These are phyloP conservation scores for Apaloderma vittatum DNA, from an alignment of 2,113 vertebrate genomes.

Conservation along the genomic window DNA sequence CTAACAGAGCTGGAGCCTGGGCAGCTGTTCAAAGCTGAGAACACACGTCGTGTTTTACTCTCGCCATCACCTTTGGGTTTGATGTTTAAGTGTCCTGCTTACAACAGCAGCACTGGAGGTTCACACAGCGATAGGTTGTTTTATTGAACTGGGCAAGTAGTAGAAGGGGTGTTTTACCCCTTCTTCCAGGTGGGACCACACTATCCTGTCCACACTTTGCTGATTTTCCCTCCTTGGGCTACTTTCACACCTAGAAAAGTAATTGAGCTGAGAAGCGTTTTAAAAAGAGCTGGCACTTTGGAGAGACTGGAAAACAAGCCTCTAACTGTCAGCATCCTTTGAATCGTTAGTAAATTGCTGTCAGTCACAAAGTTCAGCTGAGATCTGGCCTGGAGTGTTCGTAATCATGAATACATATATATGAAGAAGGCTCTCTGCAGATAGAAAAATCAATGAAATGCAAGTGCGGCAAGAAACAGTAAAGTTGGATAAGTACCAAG, in stretches of 20 bases:
- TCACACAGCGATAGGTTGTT: neutral
- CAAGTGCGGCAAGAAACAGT: neutral
- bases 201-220: neutral
- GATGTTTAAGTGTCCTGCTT: neutral
- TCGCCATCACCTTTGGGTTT: neutral
- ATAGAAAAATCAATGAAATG: neutral
- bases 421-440: neutral
- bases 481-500: constrained; percentile 2
- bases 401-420: neutral
- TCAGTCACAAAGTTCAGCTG: neutral
- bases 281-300: neutral
- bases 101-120: neutral
- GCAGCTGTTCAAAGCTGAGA: neutral
- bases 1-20: neutral
- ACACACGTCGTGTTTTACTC: neutral
- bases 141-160: neutral
- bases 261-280: neutral
- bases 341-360: neutral
- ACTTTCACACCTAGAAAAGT: neutral
- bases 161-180: neutral
- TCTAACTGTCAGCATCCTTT: neutral
- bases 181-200: neutral
- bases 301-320: neutral
- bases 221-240: neutral
- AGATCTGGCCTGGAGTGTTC: neutral